Evolutionary conservation across 2,113 vertebrate genomes (phyloP).

Genomic region (Laticauda colubrina): DNA sequence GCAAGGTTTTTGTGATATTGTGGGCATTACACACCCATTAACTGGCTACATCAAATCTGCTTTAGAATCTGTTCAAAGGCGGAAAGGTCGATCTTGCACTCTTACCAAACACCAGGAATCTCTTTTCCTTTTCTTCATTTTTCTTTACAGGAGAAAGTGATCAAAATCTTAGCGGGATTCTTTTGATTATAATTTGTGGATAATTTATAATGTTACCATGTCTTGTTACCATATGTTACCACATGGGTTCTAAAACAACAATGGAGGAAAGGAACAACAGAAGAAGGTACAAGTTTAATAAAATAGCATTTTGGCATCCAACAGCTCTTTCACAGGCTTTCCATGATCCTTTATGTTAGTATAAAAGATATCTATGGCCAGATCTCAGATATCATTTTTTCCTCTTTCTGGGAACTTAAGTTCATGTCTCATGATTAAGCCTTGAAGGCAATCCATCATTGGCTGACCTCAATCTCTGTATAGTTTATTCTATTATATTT

Average conservation of each 20-base stretch:
- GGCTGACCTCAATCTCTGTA: conserved; percentile 56
- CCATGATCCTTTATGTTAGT: conserved; percentile 36
- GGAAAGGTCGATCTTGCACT: not conserved
- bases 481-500: conserved; percentile 53
- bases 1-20: not conserved
- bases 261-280: not conserved
- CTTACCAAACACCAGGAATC: not conserved
- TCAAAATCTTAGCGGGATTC: not conserved
- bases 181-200: not conserved
- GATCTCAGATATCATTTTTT: conserved; percentile 7
- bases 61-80: not conserved
- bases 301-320: not conserved
- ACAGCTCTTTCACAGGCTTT: conserved; percentile 4
- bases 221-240: no score
- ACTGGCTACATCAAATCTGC: not conserved
- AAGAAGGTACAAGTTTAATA: not conserved
- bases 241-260: not conserved
- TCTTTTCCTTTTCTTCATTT: not conserved
- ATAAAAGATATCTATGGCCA: conserved; percentile 39
- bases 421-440: conserved; percentile 43
- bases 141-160: not conserved
- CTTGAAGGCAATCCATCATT: conserved; percentile 49
- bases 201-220: not conserved
- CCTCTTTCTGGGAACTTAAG: conserved; percentile 41
- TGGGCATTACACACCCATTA: not conserved